These are phyloP conservation scores for Grapholita molesta DNA, from an alignment of 1,140 invertebrate species.

Conservation along the genomic window DNA sequence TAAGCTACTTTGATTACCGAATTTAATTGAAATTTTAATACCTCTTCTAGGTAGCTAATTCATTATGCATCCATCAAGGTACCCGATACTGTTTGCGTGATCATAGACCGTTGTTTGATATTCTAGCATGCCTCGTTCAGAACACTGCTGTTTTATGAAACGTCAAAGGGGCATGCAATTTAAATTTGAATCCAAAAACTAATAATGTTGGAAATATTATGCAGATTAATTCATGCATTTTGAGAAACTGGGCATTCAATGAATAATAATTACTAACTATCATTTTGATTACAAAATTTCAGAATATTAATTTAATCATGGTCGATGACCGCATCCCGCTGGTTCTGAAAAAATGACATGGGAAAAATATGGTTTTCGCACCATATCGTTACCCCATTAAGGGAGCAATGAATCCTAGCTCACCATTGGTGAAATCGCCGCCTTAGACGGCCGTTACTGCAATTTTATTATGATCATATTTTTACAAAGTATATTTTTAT, in stretches of 20 bases:
- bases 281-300: no score
- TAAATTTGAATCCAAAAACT: neutral
- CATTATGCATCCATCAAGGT: slow-evolving; percentile 20
- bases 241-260: neutral
- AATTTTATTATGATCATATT: no score
- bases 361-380: no score
- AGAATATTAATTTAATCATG: no score
- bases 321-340: no score
- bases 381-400: no score
- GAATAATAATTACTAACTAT: neutral
- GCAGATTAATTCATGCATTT: neutral
- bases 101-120: slow-evolving; percentile 35
- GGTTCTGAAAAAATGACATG: no score
- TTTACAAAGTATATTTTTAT: neutral
- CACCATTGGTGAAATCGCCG: no score
- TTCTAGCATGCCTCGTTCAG: slow-evolving; percentile 23
- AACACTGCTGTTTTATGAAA: slow-evolving; percentile 36
- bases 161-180: slow-evolving; percentile 23
- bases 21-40: neutral
- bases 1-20: no score
- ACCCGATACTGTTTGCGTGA: slow-evolving; percentile 56
- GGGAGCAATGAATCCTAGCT: no score
- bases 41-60: slow-evolving; percentile 3
- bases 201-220: neutral
- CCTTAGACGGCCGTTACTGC: no score